Percentiles rank a stretch among this genome's conserved stretches.
These are phyloP conservation scores for Magallana gigas DNA, from an alignment of 1,140 invertebrate species.

Conservation along the genomic window DNA sequence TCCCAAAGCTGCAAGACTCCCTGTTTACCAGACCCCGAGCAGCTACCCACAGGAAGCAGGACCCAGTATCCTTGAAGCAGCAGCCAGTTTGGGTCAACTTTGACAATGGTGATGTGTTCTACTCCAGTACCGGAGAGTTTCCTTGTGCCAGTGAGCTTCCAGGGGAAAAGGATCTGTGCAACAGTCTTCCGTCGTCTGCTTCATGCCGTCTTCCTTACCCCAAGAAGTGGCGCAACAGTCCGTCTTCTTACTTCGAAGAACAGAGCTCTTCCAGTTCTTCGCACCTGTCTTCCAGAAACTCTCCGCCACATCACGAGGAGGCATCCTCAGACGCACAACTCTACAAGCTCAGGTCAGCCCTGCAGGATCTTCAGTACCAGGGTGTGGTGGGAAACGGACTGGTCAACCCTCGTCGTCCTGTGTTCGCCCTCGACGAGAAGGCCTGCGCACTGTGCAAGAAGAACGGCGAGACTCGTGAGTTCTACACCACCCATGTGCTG, in stretches of 20 bases:
- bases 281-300: background rate
- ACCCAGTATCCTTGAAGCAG: background rate
- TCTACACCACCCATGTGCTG: conserved; percentile 80
- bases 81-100: background rate
- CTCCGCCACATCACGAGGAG: background rate
- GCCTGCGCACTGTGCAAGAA: conserved; percentile 80
- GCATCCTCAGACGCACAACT: background rate
- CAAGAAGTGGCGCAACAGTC: background rate
- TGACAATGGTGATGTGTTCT: conserved; percentile 31
- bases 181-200: background rate
- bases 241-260: background rate
- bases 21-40: background rate
- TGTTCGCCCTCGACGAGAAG: conserved; percentile 38
- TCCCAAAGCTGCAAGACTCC: background rate
- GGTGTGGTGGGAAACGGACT: background rate
- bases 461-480: conserved; percentile 80
- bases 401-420: background rate
- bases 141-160: background rate
- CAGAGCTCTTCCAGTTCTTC: background rate
- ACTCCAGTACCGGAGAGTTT: conserved; percentile 3
- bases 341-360: background rate
- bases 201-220: background rate
- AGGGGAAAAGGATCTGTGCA: background rate
- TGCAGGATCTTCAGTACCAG: conserved; percentile 8
- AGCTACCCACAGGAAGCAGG: background rate